Conservation (phyloP, 2,113 vertebrate genomes). For the Mus spicilegus region DNA sequence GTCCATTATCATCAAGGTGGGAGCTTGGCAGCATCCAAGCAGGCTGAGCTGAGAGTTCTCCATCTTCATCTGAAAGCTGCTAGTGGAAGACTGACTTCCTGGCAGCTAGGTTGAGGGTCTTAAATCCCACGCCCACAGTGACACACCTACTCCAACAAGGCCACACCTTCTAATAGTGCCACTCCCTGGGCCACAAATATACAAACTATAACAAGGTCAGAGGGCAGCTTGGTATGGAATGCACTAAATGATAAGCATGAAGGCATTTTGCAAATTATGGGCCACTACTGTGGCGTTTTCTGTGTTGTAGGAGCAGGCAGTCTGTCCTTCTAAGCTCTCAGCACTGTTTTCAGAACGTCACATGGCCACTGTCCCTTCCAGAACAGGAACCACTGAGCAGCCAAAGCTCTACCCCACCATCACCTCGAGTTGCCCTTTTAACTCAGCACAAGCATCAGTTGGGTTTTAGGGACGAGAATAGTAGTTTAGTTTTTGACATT, state of each 20-base stretch:
- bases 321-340: not conserved
- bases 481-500: not conserved
- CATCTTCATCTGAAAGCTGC: too few relatives aligned
- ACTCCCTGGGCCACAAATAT: too few relatives aligned
- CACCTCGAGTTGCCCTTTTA: not conserved
- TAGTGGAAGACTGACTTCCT: too few relatives aligned
- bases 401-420: not conserved
- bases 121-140: too few relatives aligned
- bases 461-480: not conserved
- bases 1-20: too few relatives aligned
- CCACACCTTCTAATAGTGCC: too few relatives aligned
- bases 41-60: too few relatives aligned
- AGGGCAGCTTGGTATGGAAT: not conserved
- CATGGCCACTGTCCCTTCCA: not conserved
- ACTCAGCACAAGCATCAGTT: not conserved
- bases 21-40: too few relatives aligned
- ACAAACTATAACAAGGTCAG: too few relatives aligned
- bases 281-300: not conserved
- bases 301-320: not conserved
- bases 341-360: not conserved
- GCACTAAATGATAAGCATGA: not conserved
- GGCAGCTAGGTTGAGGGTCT: too few relatives aligned
- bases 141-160: too few relatives aligned
- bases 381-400: not conserved
- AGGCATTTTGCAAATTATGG: conserved; percentile 11